Evolutionary conservation across 1,140 invertebrate genomes (phyloP).

Genomic region (Babylonia areolata): DNA sequence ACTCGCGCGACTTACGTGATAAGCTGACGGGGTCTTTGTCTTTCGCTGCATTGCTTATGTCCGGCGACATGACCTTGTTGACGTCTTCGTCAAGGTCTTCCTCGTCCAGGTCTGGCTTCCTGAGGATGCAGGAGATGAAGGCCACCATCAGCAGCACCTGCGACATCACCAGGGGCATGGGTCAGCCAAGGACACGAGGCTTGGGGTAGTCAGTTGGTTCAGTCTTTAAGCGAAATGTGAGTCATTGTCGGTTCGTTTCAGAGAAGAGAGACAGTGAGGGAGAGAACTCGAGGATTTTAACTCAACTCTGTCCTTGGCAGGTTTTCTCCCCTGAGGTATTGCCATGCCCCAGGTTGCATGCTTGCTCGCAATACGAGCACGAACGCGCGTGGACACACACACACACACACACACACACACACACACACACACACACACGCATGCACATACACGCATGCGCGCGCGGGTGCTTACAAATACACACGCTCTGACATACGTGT

Average conservation of each 20-base stretch:
- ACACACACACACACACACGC: conserved; percentile 1
- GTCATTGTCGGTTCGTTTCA: too few species aligned
- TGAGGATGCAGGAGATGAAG: conserved; percentile 78
- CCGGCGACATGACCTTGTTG: conserved; percentile 56
- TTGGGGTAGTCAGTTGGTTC: too few species aligned
- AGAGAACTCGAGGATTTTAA: too few species aligned
- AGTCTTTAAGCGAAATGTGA: too few species aligned
- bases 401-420: background rate
- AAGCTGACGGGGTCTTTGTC: conserved; percentile 45
- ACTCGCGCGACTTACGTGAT: background rate
- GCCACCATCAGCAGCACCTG: conserved; percentile 77
- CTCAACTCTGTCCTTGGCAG: too few species aligned
- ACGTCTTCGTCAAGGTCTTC: conserved; percentile 68
- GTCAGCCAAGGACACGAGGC: too few species aligned
- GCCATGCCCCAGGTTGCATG: too few species aligned
- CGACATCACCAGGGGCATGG: background rate
- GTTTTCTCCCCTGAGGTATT: too few species aligned
- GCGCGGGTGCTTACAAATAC: too few species aligned
- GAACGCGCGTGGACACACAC: conserved; percentile 14
- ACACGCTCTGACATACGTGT: too few species aligned
- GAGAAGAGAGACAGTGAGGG: too few species aligned
- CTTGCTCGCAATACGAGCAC: too few species aligned
- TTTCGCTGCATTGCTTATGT: conserved; percentile 57
- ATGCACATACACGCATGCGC: background rate
- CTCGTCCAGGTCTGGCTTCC: conserved; percentile 78